Evolutionary conservation across 2,113 vertebrate species (phyloP).

Genomic region (Barbus barbus): DNA sequence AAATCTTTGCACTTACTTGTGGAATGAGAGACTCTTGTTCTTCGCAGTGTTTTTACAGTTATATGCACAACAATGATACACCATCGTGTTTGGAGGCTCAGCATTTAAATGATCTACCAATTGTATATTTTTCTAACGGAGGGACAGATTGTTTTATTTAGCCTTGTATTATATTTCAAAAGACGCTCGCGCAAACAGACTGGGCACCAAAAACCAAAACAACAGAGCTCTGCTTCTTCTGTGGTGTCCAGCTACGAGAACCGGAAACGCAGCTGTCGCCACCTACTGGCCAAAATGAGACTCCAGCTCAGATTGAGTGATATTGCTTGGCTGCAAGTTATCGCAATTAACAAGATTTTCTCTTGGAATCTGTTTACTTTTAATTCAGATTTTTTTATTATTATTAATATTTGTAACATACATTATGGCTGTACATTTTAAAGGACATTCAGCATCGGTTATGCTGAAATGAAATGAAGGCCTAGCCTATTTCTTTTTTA

Average conservation of each 20-base stretch:
- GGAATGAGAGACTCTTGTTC: conserved; percentile 23
- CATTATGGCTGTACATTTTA: background rate
- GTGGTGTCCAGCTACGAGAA: background rate
- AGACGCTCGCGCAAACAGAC: too few species aligned
- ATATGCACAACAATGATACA: conserved; percentile 30
- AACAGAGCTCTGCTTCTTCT: too few species aligned
- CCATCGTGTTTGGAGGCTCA: background rate
- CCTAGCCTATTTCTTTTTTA: too few species aligned
- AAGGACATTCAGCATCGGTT: background rate
- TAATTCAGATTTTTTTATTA: background rate
- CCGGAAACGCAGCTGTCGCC: background rate
- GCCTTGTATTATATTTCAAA: background rate
- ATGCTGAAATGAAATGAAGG: too few species aligned
- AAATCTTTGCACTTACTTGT: background rate
- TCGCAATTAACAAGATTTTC: background rate
- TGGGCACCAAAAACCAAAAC: background rate
- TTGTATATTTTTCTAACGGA: background rate
- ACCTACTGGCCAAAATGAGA: background rate
- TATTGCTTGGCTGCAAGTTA: background rate
- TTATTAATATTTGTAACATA: background rate
- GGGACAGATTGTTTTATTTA: background rate
- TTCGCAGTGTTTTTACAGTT: conserved; percentile 38
- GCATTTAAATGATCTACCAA: too few species aligned
- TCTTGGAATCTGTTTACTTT: background rate
- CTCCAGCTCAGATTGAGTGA: background rate